A percentile compares a stretch with the other conserved stretches of the same genome.
These are phyloP conservation scores for Rotaria sp. DNA, from an alignment of 2,888 invertebrate species.

Conservation along the genomic window DNA sequence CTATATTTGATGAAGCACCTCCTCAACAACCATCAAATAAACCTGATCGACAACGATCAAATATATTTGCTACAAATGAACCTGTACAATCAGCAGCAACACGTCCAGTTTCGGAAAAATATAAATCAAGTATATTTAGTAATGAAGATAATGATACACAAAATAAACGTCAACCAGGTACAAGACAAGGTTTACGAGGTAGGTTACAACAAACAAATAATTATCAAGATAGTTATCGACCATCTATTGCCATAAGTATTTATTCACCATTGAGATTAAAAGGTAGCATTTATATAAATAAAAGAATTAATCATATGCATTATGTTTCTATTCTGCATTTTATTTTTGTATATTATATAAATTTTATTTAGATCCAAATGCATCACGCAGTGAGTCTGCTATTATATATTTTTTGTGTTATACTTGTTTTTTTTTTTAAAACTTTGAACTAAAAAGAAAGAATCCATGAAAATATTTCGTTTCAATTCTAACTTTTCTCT, in stretches of 20 bases:
- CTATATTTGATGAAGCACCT: neutral
- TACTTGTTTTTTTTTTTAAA: neutral
- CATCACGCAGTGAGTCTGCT: constrained; percentile 24
- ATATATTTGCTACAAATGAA: constrained; percentile 4
- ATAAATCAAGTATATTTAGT: constrained; percentile 2
- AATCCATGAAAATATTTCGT: too few species aligned
- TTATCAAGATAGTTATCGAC: neutral
- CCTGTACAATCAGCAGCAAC: neutral
- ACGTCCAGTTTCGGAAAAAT: neutral
- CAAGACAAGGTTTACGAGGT: constrained; percentile 16
- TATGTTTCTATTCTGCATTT: neutral
- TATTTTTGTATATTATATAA: too few species aligned
- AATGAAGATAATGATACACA: neutral
- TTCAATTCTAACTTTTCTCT: neutral
- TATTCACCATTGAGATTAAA: constrained; percentile 29
- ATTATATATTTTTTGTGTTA: neutral
- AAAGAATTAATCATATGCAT: neutral
- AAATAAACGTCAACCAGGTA: neutral
- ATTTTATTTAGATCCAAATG: constrained; percentile 29
- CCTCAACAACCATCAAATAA: neutral
- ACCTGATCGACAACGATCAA: constrained; percentile 2
- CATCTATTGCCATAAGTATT: constrained; percentile 18
- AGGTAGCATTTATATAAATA: neutral
- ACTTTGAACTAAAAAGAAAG: neutral
- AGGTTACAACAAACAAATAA: neutral